These are phyloP conservation scores for Momotus momota DNA, from an alignment of 2,797 vertebrate genomes.

Conservation along the genomic window DNA sequence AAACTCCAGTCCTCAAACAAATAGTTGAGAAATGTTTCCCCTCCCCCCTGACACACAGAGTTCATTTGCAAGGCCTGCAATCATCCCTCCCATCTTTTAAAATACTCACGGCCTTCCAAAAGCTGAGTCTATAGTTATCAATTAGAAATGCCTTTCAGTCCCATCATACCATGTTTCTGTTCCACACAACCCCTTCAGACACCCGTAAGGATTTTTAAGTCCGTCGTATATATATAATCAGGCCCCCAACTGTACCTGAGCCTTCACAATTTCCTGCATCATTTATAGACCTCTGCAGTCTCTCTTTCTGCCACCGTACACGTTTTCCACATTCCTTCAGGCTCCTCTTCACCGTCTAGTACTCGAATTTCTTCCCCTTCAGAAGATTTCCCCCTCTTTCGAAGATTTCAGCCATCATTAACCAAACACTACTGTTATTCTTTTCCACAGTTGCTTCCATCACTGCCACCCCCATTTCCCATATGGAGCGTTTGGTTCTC, in stretches of 20 bases:
- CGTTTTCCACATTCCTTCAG: conserved; percentile 12
- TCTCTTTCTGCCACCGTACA: not conserved
- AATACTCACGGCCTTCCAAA: not conserved
- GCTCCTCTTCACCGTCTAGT: not conserved
- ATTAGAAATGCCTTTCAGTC: conserved; percentile 26
- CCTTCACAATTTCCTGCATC: conserved; percentile 28
- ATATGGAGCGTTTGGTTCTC: not conserved
- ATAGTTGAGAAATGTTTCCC: not conserved
- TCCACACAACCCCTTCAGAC: not conserved
- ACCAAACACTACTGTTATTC: not conserved
- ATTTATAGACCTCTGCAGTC: conserved; percentile 23
- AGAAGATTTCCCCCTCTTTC: not conserved
- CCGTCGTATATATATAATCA: not conserved
- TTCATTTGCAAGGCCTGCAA: not conserved
- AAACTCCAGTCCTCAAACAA: not conserved
- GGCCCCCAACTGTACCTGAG: not conserved
- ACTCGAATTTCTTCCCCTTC: not conserved
- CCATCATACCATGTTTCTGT: not conserved
- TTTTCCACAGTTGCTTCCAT: not conserved
- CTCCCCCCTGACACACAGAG: rapidly evolving
- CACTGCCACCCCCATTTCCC: not conserved
- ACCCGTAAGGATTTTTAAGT: conserved; percentile 21
- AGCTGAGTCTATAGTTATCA: not conserved
- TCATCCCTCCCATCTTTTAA: not conserved
- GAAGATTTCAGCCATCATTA: not conserved